These are phyloP conservation scores for Falco novaeseelandiae DNA, from an alignment of 2,797 vertebrate genomes.

Conservation along the genomic window DNA sequence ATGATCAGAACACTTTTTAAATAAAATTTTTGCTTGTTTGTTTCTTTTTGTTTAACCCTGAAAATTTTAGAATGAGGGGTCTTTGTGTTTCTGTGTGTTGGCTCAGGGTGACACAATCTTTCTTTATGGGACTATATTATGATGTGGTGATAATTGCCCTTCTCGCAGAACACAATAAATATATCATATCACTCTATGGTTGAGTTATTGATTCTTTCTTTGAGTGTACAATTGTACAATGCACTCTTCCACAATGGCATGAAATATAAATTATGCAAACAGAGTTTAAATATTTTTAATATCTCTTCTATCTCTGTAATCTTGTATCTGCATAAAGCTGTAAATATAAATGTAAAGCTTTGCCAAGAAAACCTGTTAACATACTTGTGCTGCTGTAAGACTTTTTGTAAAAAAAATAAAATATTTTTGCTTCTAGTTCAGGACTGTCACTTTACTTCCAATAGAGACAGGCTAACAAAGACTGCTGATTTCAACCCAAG, in stretches of 20 bases:
- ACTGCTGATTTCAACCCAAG: not conserved
- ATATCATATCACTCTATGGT: not conserved
- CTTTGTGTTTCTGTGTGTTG: not conserved
- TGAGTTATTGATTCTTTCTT: not conserved
- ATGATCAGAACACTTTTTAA: not conserved
- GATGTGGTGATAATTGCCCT: not conserved
- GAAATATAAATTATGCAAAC: not conserved
- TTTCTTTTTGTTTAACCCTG: not conserved
- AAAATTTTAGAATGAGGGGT: not conserved
- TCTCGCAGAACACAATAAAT: not conserved
- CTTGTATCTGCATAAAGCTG: not conserved
- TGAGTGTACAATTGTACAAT: not conserved
- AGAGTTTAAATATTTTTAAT: not conserved
- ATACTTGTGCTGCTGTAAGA: not conserved
- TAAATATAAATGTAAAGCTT: not conserved
- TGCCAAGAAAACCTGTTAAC: not conserved
- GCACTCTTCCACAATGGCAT: not conserved
- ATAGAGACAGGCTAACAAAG: not conserved
- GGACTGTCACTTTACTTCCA: not conserved
- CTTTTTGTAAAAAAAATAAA: not conserved
- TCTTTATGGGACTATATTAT: not conserved
- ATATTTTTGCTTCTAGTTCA: not conserved
- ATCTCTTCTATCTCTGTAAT: not conserved
- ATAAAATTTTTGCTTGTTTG: not conserved
- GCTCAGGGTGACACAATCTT: not conserved